A percentile compares a stretch with the other conserved stretches of the same genome.
Evolutionary conservation across 2,888 invertebrate genomes (phyloP).

Genomic region (Cephus pulcher): DNA sequence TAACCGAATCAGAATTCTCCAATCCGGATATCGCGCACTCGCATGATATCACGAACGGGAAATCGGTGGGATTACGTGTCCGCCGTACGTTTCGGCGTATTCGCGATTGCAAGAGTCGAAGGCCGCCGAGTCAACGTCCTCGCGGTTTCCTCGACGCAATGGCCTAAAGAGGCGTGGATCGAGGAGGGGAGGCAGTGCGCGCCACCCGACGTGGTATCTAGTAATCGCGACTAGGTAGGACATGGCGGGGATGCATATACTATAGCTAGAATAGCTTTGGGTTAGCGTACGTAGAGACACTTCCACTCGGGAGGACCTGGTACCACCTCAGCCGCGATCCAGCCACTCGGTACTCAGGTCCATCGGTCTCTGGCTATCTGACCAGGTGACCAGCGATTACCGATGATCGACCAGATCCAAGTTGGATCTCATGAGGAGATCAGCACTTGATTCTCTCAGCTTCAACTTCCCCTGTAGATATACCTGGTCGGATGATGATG

Average conservation of each 20-base stretch:
- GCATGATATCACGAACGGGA: neutral
- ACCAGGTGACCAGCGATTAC: neutral
- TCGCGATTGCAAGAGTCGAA: conserved; percentile 40
- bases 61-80: neutral
- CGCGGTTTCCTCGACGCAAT: conserved; percentile 43
- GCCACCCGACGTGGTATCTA: neutral
- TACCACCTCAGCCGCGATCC: neutral
- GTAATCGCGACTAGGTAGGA: neutral
- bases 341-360: neutral
- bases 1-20: neutral
- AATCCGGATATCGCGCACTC: neutral
- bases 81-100: conserved; percentile 19
- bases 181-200: conserved; percentile 17
- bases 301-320: neutral
- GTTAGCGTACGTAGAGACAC: neutral
- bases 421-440: neutral
- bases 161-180: conserved; percentile 29
- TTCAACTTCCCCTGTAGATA: neutral
- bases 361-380: neutral
- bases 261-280: neutral
- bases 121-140: conserved; percentile 59
- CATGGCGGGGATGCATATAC: neutral
- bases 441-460: neutral
- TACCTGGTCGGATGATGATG: neutral
- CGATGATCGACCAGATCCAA: neutral